Conservation (phyloP, 1,140 invertebrate species). For the Cyphomyrmex costatus region DNA sequence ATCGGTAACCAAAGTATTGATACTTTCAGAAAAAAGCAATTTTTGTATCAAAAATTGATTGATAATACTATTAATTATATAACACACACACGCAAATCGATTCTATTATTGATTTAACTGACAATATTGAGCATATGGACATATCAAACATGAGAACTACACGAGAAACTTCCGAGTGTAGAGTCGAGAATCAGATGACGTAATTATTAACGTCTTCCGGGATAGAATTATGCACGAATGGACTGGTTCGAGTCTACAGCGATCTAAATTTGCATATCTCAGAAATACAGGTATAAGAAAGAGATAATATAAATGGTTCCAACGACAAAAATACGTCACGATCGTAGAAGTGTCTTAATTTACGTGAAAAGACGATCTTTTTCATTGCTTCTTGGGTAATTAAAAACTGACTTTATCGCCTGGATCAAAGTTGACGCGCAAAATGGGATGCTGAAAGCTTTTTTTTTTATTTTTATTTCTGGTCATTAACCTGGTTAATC, state of each 20-base stretch:
- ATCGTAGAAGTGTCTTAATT: background rate
- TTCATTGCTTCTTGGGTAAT: background rate
- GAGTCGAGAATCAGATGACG: background rate
- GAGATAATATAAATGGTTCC: background rate
- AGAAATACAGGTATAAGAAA: background rate
- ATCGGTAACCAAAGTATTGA: no score
- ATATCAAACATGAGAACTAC: no score
- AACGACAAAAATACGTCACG: background rate
- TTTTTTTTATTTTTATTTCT: slow-evolving; percentile 22
- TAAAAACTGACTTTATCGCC: background rate
- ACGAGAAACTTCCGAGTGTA: background rate
- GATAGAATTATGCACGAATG: background rate
- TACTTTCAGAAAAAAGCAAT: no score
- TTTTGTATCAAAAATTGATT: no score
- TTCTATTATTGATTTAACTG: no score
- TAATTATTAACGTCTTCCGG: background rate
- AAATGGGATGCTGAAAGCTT: background rate
- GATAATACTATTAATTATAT: no score
- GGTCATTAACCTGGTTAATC: slow-evolving; percentile 47
- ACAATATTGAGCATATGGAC: no score
- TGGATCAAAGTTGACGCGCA: slow-evolving; percentile 16
- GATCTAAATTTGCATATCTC: slow-evolving; percentile 16
- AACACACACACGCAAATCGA: no score
- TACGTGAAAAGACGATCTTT: background rate
- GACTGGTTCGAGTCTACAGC: background rate